Evolutionary conservation across 1,140 invertebrate species (phyloP).

Genomic region (Tetramorium alpestre): DNA sequence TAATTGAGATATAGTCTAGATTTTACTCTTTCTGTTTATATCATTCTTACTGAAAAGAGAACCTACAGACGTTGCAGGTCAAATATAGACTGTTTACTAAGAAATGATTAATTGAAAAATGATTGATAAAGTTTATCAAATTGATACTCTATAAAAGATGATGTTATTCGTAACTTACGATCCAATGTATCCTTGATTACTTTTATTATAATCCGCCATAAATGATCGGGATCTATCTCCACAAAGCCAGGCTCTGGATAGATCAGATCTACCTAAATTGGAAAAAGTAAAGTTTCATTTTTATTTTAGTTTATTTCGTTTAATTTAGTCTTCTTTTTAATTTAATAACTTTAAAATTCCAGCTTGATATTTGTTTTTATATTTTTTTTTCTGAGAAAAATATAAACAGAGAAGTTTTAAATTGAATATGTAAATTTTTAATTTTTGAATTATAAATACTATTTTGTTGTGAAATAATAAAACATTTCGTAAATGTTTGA

Average conservation of each 20-base stretch:
- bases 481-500: too few species aligned
- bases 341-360: neutral
- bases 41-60: neutral
- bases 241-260: conserved; percentile 92
- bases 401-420: neutral
- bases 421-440: neutral
- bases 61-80: neutral
- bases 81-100: neutral
- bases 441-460: neutral
- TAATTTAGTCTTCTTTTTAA: neutral
- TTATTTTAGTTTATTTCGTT: conserved; percentile 5
- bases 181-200: conserved; percentile 89
- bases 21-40: neutral
- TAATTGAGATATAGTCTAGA: neutral
- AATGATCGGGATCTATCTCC: conserved; percentile 95
- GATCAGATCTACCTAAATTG: conserved; percentile 90
- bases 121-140: neutral
- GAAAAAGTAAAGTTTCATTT: conserved; percentile 41
- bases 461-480: neutral
- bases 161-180: conserved; percentile 84
- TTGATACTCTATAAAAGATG: conserved; percentile 59
- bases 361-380: neutral
- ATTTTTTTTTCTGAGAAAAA: neutral
- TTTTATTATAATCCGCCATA: conserved; percentile 91
- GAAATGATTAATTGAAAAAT: neutral